Evolutionary conservation across 2,797 vertebrate species (phyloP).

Genomic region (Poecile montanus): DNA sequence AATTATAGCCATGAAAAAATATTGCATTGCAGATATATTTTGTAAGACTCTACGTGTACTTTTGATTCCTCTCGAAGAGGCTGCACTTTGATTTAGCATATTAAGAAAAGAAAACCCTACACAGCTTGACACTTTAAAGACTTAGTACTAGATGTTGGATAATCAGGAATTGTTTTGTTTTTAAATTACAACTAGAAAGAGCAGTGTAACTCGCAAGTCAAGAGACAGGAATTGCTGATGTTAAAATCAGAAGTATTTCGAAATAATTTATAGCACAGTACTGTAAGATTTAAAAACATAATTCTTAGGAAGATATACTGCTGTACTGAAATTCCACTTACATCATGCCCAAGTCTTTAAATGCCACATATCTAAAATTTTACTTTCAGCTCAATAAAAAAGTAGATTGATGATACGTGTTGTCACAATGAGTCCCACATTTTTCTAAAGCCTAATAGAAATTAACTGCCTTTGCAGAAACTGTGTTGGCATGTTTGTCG

Average conservation of each 20-base stretch:
- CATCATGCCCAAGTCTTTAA: neutral
- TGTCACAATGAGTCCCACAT: neutral
- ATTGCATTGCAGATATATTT: neutral
- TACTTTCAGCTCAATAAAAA: neutral
- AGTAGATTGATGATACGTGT: neutral
- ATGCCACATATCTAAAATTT: neutral
- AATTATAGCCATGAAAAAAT: neutral
- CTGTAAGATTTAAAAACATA: neutral
- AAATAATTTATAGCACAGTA: neutral
- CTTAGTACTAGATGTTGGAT: neutral
- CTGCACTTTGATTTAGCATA: neutral
- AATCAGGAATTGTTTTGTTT: neutral
- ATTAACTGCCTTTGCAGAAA: neutral
- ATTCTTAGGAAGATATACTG: neutral
- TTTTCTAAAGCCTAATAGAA: neutral
- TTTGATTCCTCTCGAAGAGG: neutral
- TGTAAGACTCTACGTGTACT: neutral
- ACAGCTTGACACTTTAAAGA: neutral
- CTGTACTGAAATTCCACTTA: neutral
- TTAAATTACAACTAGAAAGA: neutral
- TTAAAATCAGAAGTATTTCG: neutral
- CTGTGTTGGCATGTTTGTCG: neutral
- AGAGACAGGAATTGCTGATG: neutral
- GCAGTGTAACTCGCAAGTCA: neutral
- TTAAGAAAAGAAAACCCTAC: neutral